A percentile compares a stretch with the other conserved stretches of the same genome.
Evolutionary conservation across 2,113 vertebrate genomes (phyloP).

Genomic region (Odocoileus hemionus): DNA sequence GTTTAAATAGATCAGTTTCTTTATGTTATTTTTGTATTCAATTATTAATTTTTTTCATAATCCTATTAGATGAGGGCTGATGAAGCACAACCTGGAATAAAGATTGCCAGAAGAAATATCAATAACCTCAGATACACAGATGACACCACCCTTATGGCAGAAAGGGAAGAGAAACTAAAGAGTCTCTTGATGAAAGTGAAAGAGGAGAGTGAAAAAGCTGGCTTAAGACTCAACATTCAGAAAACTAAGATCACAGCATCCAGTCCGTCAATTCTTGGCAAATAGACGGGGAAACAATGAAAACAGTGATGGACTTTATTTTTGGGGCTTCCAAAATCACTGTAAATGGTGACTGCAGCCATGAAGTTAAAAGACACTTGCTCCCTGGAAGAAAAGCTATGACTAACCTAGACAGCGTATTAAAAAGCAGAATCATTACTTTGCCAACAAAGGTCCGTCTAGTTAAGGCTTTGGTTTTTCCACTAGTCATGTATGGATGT

Average conservation of each 20-base stretch:
- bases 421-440: background rate
- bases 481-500: background rate
- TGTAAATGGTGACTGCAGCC: background rate
- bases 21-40: conserved; percentile 80
- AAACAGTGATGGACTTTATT: background rate
- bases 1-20: conserved; percentile 78
- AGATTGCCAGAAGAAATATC: background rate
- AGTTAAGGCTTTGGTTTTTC: background rate
- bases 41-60: conserved; percentile 73
- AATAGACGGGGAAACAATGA: background rate
- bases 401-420: background rate
- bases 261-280: background rate
- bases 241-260: background rate
- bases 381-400: background rate
- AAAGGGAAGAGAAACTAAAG: background rate
- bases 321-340: background rate
- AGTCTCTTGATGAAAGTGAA: background rate
- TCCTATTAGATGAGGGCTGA: conserved; percentile 45
- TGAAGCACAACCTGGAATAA: background rate
- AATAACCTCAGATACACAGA: background rate
- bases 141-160: background rate
- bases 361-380: background rate
- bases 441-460: background rate
- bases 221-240: background rate
- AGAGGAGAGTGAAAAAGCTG: background rate